These are phyloP conservation scores for Orchesella flavescens DNA, from an alignment of 2,888 invertebrate species.

Conservation along the genomic window DNA sequence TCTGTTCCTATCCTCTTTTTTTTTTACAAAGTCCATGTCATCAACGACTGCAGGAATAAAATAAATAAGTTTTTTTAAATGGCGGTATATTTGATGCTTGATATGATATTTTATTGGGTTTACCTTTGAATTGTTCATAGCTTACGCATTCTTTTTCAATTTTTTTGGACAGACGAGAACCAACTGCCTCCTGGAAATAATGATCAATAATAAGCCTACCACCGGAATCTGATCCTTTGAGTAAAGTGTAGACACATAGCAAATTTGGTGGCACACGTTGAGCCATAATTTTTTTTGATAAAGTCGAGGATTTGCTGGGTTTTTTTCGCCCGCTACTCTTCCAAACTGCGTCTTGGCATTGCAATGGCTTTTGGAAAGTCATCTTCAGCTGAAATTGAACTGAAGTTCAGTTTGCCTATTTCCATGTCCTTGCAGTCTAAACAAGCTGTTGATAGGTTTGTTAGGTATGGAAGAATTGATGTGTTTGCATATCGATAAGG, in stretches of 20 bases:
- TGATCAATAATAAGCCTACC: constrained; percentile 30
- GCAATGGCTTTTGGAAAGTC: constrained; percentile 29
- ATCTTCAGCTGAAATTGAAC: constrained; percentile 18
- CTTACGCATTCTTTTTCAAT: constrained; percentile 56
- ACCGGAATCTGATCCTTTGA: constrained; percentile 47
- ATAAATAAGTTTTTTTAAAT: no score
- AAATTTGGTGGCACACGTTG: constrained; percentile 40
- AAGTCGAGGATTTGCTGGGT: neutral
- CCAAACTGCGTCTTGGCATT: constrained; percentile 16
- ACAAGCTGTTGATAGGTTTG: constrained; percentile 43
- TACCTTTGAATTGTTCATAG: no score
- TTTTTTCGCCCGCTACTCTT: constrained; percentile 19
- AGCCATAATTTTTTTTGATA: constrained; percentile 47
- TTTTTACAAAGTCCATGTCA: constrained; percentile 50
- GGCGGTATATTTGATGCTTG: neutral
- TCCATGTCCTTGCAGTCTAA: constrained; percentile 35
- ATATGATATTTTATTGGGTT: neutral
- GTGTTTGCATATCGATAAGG: no score
- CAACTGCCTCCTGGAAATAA: constrained; percentile 28
- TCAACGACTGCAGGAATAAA: constrained; percentile 38
- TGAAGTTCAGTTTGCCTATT: constrained; percentile 42
- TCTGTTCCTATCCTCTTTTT: constrained; percentile 49
- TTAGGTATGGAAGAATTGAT: no score
- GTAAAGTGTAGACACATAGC: constrained; percentile 42
- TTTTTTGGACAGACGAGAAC: constrained; percentile 29